phyloP scores from a whole-genome alignment of 2,113 vertebrate genomes.

The Clarias macrocephalus region DNA sequence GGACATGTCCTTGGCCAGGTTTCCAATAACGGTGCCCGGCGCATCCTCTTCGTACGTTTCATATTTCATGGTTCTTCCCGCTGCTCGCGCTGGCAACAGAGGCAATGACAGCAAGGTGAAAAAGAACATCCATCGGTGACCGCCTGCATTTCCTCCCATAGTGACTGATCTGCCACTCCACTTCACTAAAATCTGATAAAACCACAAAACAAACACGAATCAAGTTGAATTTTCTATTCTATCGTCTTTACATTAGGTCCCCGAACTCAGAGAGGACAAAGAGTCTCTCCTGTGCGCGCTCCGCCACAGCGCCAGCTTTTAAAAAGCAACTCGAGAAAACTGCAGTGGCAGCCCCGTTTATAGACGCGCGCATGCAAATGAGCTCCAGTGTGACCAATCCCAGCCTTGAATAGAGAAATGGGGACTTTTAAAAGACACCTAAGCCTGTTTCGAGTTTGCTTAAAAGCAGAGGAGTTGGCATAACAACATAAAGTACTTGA shows the following conservation, averaged over 20 bases:
- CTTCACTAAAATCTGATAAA: conserved; percentile 37
- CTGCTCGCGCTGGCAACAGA: conserved; percentile 59
- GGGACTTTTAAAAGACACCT: conserved; percentile 71
- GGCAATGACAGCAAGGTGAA: conserved; percentile 57
- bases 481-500: conserved; percentile 61
- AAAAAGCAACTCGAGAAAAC: conserved; percentile 64
- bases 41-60: conserved; percentile 91
- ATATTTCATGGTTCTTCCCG: conserved; percentile 86
- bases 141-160: conserved; percentile 40
- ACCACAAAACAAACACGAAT: conserved; percentile 31
- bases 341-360: conserved; percentile 78
- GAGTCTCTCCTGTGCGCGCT: conserved; percentile 45
- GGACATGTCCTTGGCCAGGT: conserved; percentile 87
- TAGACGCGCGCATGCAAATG: conserved; percentile 91
- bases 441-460: conserved; percentile 75
- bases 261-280: conserved; percentile 48
- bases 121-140: conserved; percentile 61
- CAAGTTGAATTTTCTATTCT: conserved; percentile 24
- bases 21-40: conserved; percentile 90
- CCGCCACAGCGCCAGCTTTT: conserved; percentile 19
- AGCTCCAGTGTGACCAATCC: conserved; percentile 73
- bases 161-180: conserved; percentile 51
- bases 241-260: conserved; percentile 33
- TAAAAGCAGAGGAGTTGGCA: conserved; percentile 73
- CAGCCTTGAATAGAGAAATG: conserved; percentile 59